Evolutionary conservation across 2,797 vertebrate genomes (phyloP).

Genomic region (Crenuchus spilurus): DNA sequence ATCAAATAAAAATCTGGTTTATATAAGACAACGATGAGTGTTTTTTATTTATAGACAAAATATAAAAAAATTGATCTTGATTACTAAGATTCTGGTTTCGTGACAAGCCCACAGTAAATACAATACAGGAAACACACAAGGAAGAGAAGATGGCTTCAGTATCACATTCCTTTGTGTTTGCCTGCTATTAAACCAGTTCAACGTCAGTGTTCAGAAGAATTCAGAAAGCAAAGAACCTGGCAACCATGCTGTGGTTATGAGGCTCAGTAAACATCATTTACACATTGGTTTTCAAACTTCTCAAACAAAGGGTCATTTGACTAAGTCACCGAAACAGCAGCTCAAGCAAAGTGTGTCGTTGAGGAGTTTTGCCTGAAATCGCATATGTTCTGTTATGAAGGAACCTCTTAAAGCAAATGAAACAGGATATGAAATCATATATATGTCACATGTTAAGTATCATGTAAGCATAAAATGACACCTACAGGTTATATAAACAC

Average conservation of each 20-base stretch:
- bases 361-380: background rate
- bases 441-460: no score
- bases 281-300: background rate
- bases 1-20: no score
- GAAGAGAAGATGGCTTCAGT: background rate
- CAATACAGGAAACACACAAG: background rate
- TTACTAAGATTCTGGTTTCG: no score
- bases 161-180: background rate
- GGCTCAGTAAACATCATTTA: background rate
- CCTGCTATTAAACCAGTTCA: background rate
- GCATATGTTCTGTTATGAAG: background rate
- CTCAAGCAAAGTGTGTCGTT: background rate
- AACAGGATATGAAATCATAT: no score
- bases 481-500: no score
- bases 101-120: background rate
- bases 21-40: no score
- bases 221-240: background rate
- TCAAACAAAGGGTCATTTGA: conserved; percentile 6
- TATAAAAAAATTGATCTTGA: no score
- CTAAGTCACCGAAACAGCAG: conserved; percentile 1
- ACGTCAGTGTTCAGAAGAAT: background rate
- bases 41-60: no score
- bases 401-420: background rate
- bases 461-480: no score
- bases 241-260: background rate